Evolutionary conservation across 2,797 vertebrate species (phyloP).

Genomic region (Coregonus sp.): DNA sequence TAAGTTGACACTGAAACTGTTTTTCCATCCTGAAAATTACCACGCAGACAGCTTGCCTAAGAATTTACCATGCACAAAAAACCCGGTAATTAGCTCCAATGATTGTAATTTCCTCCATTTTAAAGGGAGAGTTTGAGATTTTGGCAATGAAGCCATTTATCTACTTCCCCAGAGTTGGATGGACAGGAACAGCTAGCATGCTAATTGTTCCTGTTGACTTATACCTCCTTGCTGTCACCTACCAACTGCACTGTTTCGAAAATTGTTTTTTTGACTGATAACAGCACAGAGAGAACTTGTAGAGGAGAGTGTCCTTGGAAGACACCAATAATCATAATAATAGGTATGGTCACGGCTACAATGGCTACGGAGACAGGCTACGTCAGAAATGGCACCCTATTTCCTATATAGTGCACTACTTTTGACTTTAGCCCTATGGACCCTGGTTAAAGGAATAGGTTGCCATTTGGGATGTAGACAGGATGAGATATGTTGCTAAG

Average conservation of each 20-base stretch:
- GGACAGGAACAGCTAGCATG: too few species aligned
- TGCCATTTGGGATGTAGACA: conserved; percentile 25
- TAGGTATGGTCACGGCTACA: conserved; percentile 43
- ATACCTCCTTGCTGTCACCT: conserved; percentile 39
- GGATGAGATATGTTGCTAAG: conserved; percentile 61
- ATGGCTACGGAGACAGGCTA: neutral
- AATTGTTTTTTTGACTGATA: conserved; percentile 65
- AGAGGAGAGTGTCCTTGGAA: conserved; percentile 55
- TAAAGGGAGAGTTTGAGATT: too few species aligned
- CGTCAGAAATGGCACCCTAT: neutral
- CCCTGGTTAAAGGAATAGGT: neutral
- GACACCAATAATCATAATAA: conserved; percentile 59
- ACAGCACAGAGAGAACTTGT: conserved; percentile 25
- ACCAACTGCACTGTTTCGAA: conserved; percentile 34
- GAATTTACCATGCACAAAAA: too few species aligned
- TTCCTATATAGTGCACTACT: neutral
- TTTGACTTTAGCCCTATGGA: neutral
- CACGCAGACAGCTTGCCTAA: too few species aligned
- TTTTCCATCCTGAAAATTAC: too few species aligned
- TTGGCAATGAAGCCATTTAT: too few species aligned
- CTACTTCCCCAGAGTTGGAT: too few species aligned
- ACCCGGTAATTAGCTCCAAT: too few species aligned
- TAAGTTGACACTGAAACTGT: too few species aligned
- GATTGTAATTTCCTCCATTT: too few species aligned
- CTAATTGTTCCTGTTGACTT: neutral